Percentiles rank a stretch among this genome's conserved stretches.
Conservation (phyloP, 1,140 invertebrate genomes). For the Drepana arcuata region DNA sequence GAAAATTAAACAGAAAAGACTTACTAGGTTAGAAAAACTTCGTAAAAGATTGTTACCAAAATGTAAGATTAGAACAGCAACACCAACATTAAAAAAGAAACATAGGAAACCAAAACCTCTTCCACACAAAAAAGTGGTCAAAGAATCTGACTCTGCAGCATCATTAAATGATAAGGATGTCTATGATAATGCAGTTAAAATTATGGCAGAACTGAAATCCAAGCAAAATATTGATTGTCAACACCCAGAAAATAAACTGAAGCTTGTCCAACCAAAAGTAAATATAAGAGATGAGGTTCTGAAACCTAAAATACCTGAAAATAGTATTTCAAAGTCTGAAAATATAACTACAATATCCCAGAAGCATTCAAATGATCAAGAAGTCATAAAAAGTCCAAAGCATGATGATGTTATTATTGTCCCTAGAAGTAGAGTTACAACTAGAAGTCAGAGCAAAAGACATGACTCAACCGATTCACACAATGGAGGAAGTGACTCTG, state of each 20-base stretch:
- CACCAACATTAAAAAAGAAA: slow-evolving; percentile 14
- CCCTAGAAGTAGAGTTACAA: slow-evolving; percentile 12
- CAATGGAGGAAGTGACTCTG: too few species aligned
- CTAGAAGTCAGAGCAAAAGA: slow-evolving; percentile 17
- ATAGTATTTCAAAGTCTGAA: too few species aligned
- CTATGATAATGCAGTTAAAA: slow-evolving; percentile 47
- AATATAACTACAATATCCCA: too few species aligned
- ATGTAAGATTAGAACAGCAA: slow-evolving; percentile 35
- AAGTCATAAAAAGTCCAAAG: too few species aligned
- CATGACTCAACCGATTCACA: too few species aligned
- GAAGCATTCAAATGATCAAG: too few species aligned
- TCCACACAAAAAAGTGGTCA: slow-evolving; percentile 9
- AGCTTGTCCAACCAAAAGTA: too few species aligned
- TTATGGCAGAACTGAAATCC: slow-evolving; percentile 38
- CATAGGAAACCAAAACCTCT: slow-evolving; percentile 9
- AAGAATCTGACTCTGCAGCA: slow-evolving; percentile 10
- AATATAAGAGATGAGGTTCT: too few species aligned
- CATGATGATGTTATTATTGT: too few species aligned
- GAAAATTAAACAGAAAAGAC: slow-evolving; percentile 20
- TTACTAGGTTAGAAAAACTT: slow-evolving; percentile 38
- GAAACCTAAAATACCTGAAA: too few species aligned
- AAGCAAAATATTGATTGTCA: slow-evolving; percentile 21
- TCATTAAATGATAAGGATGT: slow-evolving; percentile 32
- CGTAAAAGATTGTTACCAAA: slow-evolving; percentile 36
- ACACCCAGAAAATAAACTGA: too few species aligned